These are phyloP conservation scores for Enteromius treurensis DNA, from an alignment of 2,797 vertebrate species.

Conservation along the genomic window DNA sequence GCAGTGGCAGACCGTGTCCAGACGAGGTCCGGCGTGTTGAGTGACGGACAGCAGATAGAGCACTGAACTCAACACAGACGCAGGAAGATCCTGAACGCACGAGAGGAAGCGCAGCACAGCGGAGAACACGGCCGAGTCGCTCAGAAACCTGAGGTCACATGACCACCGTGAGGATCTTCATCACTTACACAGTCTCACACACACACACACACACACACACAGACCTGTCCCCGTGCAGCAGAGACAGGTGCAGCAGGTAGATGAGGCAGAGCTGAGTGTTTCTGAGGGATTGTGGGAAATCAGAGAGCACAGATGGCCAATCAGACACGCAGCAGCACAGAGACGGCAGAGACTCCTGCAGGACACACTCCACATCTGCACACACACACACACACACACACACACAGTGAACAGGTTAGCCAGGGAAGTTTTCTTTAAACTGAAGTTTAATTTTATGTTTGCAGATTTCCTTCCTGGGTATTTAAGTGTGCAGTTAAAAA, in stretches of 20 bases:
- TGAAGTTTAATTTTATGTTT: neutral
- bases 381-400: neutral
- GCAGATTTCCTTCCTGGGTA: too few relatives aligned
- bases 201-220: slow-evolving; percentile 2
- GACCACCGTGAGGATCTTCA: neutral
- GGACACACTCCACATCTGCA: slow-evolving; percentile 76
- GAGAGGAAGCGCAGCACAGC: slow-evolving; percentile 79
- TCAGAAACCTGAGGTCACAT: slow-evolving; percentile 82
- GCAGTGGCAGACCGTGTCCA: slow-evolving; percentile 41
- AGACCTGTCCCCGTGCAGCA: slow-evolving; percentile 86
- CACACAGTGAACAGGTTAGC: neutral
- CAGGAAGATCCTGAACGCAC: slow-evolving; percentile 77
- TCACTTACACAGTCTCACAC: neutral
- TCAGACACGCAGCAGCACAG: slow-evolving; percentile 81
- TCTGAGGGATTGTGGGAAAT: slow-evolving; percentile 73
- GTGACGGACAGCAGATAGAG: slow-evolving; percentile 88
- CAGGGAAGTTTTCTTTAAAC: neutral
- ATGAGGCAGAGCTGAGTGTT: slow-evolving; percentile 84
- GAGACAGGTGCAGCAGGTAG: slow-evolving; percentile 82
- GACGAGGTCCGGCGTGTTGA: slow-evolving; percentile 63
- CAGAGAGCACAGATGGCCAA: slow-evolving; percentile 81
- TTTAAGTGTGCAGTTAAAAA: too few relatives aligned
- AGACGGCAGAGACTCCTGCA: slow-evolving; percentile 79
- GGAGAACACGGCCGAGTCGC: slow-evolving; percentile 83
- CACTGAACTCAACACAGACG: slow-evolving; percentile 80